Evolutionary conservation across 2,888 invertebrate genomes (phyloP).

Genomic region (Diarsia mendica): DNA sequence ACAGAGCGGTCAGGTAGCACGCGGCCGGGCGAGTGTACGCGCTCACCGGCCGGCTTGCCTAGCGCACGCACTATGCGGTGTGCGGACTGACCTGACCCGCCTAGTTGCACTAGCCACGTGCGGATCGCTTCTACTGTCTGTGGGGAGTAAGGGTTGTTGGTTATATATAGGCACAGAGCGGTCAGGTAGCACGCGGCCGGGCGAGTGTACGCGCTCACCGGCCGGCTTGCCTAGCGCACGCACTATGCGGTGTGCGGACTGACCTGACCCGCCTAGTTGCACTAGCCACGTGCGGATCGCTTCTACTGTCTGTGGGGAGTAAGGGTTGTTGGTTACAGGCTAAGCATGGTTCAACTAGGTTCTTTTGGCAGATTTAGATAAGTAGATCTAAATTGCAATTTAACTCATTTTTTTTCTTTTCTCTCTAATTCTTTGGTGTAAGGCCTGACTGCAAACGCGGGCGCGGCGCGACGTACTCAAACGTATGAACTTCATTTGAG

Average conservation of each 20-base stretch:
- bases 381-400: too few relatives aligned
- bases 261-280: conserved; percentile 90
- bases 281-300: conserved; percentile 94
- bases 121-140: conserved; percentile 91
- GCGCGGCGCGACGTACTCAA: too few relatives aligned
- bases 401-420: too few relatives aligned
- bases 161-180: conserved; percentile 98
- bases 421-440: too few relatives aligned
- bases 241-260: conserved; percentile 91
- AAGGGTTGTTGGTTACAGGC: neutral
- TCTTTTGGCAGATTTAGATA: neutral
- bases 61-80: conserved; percentile 92
- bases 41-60: conserved; percentile 92
- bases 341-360: too few relatives aligned
- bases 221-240: conserved; percentile 92
- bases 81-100: conserved; percentile 88
- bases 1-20: conserved; percentile 98
- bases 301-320: conserved; percentile 86
- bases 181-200: conserved; percentile 98
- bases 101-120: conserved; percentile 94
- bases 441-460: too few relatives aligned
- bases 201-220: conserved; percentile 96
- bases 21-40: conserved; percentile 98
- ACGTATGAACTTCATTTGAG: too few relatives aligned
- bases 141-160: too few relatives aligned